These are phyloP conservation scores for Gopherus flavomarginatus DNA, from an alignment of 2,113 vertebrate species.

Conservation along the genomic window DNA sequence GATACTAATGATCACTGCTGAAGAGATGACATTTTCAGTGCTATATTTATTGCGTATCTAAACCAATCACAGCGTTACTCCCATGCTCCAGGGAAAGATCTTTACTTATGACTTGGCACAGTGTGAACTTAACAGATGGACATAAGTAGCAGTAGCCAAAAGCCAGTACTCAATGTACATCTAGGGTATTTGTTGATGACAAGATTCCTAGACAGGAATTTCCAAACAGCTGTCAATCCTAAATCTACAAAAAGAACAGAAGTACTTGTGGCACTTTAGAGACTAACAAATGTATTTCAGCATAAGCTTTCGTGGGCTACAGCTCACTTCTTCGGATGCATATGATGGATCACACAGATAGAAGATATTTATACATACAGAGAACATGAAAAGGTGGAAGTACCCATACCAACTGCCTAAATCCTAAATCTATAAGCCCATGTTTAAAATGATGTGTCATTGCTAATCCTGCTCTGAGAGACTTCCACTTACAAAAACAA, in stretches of 20 bases:
- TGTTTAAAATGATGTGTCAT: slow-evolving; percentile 15
- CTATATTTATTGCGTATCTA: slow-evolving; percentile 14
- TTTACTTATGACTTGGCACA: slow-evolving; percentile 60
- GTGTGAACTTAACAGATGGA: slow-evolving; percentile 65
- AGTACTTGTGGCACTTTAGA: no score
- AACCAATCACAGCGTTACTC: neutral
- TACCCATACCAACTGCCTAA: neutral
- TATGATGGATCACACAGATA: no score
- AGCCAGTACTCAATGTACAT: slow-evolving; percentile 25
- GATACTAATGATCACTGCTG: neutral
- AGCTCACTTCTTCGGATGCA: no score
- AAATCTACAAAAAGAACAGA: neutral
- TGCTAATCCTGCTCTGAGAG: slow-evolving; percentile 7
- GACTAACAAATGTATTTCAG: no score
- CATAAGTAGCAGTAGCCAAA: slow-evolving; percentile 38
- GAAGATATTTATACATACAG: no score
- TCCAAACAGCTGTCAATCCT: slow-evolving; percentile 62
- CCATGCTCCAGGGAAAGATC: neutral
- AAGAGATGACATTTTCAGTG: slow-evolving; percentile 4
- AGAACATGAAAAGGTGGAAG: no score
- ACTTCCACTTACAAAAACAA: neutral
- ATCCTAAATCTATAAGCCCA: slow-evolving; percentile 24
- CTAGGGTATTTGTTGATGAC: slow-evolving; percentile 29
- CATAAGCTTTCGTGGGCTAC: no score
- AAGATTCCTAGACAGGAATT: slow-evolving; percentile 47